Conservation (phyloP, 2,113 vertebrate genomes). For the Calyptommatus sinebrachiatus region DNA sequence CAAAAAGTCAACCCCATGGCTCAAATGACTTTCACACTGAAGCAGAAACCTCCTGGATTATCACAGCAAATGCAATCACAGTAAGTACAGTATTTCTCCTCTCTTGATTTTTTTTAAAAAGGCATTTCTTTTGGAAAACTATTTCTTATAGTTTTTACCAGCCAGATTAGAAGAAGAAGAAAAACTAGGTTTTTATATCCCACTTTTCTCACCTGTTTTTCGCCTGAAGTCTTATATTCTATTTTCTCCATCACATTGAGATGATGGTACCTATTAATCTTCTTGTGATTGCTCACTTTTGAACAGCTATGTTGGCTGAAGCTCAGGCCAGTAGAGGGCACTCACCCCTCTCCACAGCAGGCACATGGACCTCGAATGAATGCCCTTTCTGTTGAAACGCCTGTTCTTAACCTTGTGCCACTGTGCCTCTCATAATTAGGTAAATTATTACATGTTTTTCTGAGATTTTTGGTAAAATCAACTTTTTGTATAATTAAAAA, state of each 20-base stretch:
- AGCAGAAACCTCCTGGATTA: conserved; percentile 78
- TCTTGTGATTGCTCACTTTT: no score
- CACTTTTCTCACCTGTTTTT: no score
- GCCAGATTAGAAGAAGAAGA: not conserved
- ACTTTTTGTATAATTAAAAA: not conserved
- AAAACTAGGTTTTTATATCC: no score
- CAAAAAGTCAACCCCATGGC: conserved; percentile 76
- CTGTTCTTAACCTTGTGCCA: no score
- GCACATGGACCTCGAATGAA: no score
- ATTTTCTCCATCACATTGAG: no score
- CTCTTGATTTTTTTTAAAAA: conserved; percentile 6
- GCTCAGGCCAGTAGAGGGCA: no score
- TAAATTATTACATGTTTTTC: not conserved
- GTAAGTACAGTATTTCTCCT: conserved; percentile 77
- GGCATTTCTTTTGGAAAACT: not conserved
- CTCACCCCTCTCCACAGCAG: no score
- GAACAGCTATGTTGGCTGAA: no score
- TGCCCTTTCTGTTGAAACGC: no score
- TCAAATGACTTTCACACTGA: conserved; percentile 90
- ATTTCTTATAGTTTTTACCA: not conserved
- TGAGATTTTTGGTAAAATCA: not conserved
- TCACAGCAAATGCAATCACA: conserved; percentile 84
- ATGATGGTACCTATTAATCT: no score
- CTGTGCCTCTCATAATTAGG: not conserved
- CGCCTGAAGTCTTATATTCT: no score